Conservation (phyloP, 1,140 invertebrate genomes). For the Nymphalis io region DNA sequence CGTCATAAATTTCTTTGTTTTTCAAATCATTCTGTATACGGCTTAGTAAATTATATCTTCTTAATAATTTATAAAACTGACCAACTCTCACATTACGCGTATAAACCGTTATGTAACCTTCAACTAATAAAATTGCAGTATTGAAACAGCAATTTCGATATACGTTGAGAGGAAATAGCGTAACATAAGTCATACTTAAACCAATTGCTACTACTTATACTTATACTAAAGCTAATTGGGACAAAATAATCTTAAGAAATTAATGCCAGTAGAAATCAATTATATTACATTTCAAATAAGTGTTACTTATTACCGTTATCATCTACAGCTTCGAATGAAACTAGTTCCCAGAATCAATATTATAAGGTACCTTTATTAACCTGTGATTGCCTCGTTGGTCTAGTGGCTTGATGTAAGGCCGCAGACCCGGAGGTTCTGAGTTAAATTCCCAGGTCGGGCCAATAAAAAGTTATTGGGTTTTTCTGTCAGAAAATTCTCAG, state of each 20-base stretch:
- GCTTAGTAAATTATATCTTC: neutral
- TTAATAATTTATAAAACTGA: neutral
- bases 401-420: too few relatives aligned
- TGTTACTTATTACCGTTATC: conserved; percentile 3
- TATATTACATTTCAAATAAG: conserved; percentile 3
- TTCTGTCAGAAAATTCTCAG: too few relatives aligned
- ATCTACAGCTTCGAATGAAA: neutral
- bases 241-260: conserved; percentile 26
- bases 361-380: neutral
- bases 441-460: too few relatives aligned
- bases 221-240: conserved; percentile 15
- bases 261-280: conserved; percentile 1
- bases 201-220: too few relatives aligned
- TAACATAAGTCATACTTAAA: conserved; percentile 9
- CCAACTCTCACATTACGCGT: neutral
- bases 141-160: neutral
- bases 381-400: too few relatives aligned
- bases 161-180: neutral
- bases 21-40: too few relatives aligned
- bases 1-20: too few relatives aligned
- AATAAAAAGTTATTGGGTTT: too few relatives aligned
- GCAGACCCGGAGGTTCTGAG: too few relatives aligned
- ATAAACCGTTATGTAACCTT: neutral
- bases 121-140: neutral
- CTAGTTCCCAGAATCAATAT: neutral